phyloP scores from a whole-genome alignment of 1,140 invertebrate species.

The Brachionus asplanchnoidis region DNA sequence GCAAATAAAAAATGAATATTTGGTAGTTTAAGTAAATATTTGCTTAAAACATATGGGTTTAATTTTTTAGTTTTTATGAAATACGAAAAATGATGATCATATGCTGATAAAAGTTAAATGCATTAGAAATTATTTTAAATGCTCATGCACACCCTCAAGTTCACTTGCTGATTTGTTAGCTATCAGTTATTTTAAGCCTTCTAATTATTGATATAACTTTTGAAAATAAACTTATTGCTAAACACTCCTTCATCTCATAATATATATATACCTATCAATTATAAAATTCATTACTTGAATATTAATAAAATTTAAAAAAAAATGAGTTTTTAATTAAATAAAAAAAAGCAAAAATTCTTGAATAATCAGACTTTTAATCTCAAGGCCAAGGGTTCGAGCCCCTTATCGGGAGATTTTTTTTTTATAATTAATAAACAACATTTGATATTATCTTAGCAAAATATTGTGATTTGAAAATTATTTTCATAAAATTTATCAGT shows the following conservation, averaged over 20 bases:
- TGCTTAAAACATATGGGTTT: not conserved
- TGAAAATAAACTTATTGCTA: not conserved
- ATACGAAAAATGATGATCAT: not conserved
- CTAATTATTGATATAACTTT: not conserved
- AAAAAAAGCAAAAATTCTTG: not conserved
- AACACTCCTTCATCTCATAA: too few species aligned
- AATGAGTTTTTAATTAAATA: not conserved
- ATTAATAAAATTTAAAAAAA: too few species aligned
- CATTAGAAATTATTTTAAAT: not conserved
- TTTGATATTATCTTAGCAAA: too few species aligned
- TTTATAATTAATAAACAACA: not conserved
- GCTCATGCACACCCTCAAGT: not conserved
- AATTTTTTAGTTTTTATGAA: not conserved
- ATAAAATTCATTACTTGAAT: too few species aligned
- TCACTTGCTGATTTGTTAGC: not conserved
- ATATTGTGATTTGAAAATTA: too few species aligned
- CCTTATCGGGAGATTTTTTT: not conserved
- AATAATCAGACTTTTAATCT: not conserved
- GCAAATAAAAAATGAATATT: not conserved
- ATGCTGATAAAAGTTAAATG: not conserved
- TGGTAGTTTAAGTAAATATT: not conserved
- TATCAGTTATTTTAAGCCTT: not conserved
- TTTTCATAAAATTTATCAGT: too few species aligned
- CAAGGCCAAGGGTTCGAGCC: not conserved
- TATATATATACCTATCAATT: too few species aligned